Base-by-base conservation (phyloP, 2,888 invertebrate genomes). In the Napeogenes sylphis region DNA sequence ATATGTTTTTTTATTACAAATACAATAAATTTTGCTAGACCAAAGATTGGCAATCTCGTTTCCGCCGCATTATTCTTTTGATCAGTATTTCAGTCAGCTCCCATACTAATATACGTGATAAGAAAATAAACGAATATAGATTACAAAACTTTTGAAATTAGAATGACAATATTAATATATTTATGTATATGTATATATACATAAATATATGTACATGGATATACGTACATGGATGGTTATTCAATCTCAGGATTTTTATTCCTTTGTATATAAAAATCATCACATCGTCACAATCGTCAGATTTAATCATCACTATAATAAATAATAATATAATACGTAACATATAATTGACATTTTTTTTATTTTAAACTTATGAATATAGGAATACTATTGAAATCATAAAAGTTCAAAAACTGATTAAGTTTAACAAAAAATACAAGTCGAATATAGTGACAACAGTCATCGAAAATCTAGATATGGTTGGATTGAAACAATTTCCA, bases 21-120 rank as follows among this genome's bases (percentile, higher is more conserved):
- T 56, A 65, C 55, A 61, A 65, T 63, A 63, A 61, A 61, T 67
- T 59, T 59, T 59, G 57, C 54, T 58, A 42, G 59, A 46, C 57
- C 63, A 61, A 62, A 65, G 66, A 66, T 67, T 65, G 68, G 51
- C 65, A 68, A 68, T 68, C 63, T 63, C 61, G 61, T 65, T 62
- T 60, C 38, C 60, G 63, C 65, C 58, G 64, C 66, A 68, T 70
- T 65, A 68, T 66, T 61, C 59, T 70, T 66, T 64, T 64, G 68
- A 65, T 68, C 65, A 62, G 63, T 64, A 63, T 65, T 68, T 67
- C 64, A 65, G 68, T 70, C 68, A 70, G 69, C 67, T 67, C 68
- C 64, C 68, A 68, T 70, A 72, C 68, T 67, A 64, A 64, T 47
- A 65, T 61, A 71, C 71, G 71, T 71, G 71, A 66, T 68, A 64